A percentile compares a stretch with the other conserved stretches of the same genome.
These are phyloP conservation scores for Hipparchia semele DNA, from an alignment of 2,888 invertebrate species.

Conservation along the genomic window DNA sequence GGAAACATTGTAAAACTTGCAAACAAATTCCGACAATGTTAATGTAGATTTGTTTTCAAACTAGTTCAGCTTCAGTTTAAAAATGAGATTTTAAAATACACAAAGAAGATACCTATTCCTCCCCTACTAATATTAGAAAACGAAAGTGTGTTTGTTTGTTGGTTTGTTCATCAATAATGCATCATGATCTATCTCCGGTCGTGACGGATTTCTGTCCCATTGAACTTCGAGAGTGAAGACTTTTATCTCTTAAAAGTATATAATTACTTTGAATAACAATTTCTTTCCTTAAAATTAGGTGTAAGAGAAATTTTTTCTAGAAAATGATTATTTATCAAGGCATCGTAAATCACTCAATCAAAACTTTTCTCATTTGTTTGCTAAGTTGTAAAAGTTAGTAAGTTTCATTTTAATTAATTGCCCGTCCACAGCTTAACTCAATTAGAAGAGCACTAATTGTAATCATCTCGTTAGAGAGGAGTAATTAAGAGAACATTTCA, in stretches of 20 bases:
- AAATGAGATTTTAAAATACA: neutral
- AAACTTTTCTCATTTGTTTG: constrained; percentile 16
- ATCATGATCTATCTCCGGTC: no score
- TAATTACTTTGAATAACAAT: no score
- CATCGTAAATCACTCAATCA: constrained; percentile 8
- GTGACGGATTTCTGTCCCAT: no score
- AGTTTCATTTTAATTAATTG: constrained; percentile 15
- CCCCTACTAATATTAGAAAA: no score
- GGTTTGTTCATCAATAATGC: no score
- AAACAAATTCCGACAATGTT: neutral
- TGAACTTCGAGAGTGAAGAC: no score
- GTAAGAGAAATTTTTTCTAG: neutral
- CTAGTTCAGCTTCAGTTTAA: neutral
- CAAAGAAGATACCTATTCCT: neutral
- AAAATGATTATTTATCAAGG: neutral
- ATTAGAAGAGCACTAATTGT: constrained; percentile 9
- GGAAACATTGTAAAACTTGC: neutral
- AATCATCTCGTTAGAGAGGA: neutral
- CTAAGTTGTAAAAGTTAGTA: constrained; percentile 4
- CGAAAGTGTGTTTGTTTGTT: no score
- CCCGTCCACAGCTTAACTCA: neutral
- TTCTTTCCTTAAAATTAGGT: neutral
- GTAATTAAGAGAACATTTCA: constrained; percentile 5
- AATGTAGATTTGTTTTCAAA: neutral
- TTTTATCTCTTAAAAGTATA: no score